Evolutionary conservation across 2,888 invertebrate genomes (phyloP).

Genomic region (Eilema sororculum): DNA sequence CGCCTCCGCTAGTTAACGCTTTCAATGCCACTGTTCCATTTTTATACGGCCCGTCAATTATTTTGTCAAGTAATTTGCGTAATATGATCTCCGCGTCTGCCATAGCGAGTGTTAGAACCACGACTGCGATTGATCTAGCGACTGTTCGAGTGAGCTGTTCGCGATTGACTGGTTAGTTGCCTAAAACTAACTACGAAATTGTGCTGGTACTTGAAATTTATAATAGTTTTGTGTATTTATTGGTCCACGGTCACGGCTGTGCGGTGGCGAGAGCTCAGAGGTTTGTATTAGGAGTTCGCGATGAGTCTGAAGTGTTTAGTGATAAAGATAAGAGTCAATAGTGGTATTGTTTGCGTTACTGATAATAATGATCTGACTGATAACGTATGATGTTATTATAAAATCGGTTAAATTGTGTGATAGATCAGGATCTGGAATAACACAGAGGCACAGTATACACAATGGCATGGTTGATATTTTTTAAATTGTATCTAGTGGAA

Average conservation of each 20-base stretch:
- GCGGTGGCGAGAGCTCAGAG: background rate
- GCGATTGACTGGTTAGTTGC: background rate
- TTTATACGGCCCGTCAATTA: slow-evolving; percentile 50
- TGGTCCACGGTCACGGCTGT: background rate
- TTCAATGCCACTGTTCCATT: slow-evolving; percentile 45
- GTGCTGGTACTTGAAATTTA: background rate
- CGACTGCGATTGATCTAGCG: slow-evolving; percentile 51
- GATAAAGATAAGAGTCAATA: background rate
- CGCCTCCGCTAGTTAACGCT: slow-evolving; percentile 60
- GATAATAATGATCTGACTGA: background rate
- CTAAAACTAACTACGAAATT: background rate
- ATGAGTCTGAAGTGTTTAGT: background rate
- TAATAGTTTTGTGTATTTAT: background rate
- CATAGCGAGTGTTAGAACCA: slow-evolving; percentile 45
- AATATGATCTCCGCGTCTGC: slow-evolving; percentile 55
- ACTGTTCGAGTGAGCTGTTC: background rate
- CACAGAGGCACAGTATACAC: too few relatives aligned
- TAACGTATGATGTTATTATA: background rate
- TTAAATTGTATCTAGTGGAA: too few relatives aligned
- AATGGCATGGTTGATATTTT: too few relatives aligned
- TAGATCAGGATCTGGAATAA: too few relatives aligned
- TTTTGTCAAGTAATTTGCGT: slow-evolving; percentile 50
- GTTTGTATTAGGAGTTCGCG: background rate
- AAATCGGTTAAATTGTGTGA: too few relatives aligned
- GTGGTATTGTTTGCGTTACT: background rate